Evolutionary conservation across 2,797 vertebrate species (phyloP), one percentile per base, ranked within the genome.

Genomic region (Champsocephalus esox): DNA sequence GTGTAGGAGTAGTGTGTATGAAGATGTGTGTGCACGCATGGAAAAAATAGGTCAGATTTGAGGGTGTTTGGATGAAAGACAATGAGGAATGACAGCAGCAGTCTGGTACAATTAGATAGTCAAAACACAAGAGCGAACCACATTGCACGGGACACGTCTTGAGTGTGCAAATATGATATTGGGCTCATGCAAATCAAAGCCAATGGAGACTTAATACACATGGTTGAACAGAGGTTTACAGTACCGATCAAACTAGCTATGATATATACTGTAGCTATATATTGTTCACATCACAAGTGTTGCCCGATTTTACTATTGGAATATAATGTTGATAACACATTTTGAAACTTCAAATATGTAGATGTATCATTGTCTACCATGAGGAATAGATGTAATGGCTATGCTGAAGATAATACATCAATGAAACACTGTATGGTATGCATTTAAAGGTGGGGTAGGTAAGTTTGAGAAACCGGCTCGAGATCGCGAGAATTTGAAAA

Each of bases 1-100:
- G 79, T 7, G 85, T 87, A 75, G 79, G 84, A 66, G 81, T 73
- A 70, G 6, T 71, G 75, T 74, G 80, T 61, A 38, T 38, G 34
- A 38, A 50, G 41, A 43, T 49, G 19, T 16, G 28, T 9, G 3
- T 45, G 66, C 17, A 16, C 13, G 28, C 12, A 60, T 61, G 17
- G 12, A 65, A 72, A 55, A 61, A 58, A 71, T 8, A 72, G 24
- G 45, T 44, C 62, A 59, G 52, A 83, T 52, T 63, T 60, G 75
- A 73, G 57, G 68, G 57, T 24, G 21, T 78, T 75, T 79, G 57
- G 82, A 73, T 76, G 49, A 75, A 75, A 70, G 67, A 75, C 65
- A 55, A 61, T 64, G 69, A 81, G 60, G 34, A 66, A 73, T 77
- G 75, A 79, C 78, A 75, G 56, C 64, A 56, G 74, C 61, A 10